These are phyloP conservation scores for Fragum sueziense DNA, from an alignment of 2,888 invertebrate genomes.

Conservation along the genomic window DNA sequence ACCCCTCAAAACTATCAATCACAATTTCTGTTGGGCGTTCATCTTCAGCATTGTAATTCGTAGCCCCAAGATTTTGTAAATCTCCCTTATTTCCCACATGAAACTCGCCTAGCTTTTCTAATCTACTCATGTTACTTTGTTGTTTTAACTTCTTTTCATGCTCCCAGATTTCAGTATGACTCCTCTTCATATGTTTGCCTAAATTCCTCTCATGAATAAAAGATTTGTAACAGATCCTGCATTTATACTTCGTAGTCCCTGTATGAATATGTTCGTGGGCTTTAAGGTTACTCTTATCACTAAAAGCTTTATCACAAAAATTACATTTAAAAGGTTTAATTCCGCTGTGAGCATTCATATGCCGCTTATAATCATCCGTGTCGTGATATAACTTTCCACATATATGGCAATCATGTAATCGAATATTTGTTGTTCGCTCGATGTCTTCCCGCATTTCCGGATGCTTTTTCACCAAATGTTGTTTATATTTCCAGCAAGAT, in stretches of 20 bases:
- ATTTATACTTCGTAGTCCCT: conserved; percentile 37
- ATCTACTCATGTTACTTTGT: neutral
- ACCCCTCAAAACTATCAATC: neutral
- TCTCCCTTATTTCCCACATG: neutral
- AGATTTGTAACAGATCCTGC: conserved; percentile 40
- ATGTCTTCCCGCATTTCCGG: conserved; percentile 40
- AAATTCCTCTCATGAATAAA: conserved; percentile 40
- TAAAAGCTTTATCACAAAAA: conserved; percentile 39
- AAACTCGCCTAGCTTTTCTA: neutral
- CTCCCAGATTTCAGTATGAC: conserved; percentile 22
- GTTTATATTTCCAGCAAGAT: conserved; percentile 41
- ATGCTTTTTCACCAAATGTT: conserved; percentile 37
- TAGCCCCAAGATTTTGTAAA: neutral
- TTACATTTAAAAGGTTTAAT: conserved; percentile 43
- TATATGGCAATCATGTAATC: conserved; percentile 34
- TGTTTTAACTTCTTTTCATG: neutral
- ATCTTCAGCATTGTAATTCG: neutral
- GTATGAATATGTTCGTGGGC: conserved; percentile 34
- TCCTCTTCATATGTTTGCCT: conserved; percentile 27
- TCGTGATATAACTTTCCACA: conserved; percentile 51
- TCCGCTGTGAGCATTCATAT: conserved; percentile 46
- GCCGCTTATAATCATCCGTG: conserved; percentile 33
- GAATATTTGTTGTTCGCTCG: conserved; percentile 41
- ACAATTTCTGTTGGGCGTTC: neutral
- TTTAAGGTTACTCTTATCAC: conserved; percentile 40